These are phyloP conservation scores for Psephotus haematonotus DNA, from an alignment of 2,113 vertebrate genomes.

Conservation along the genomic window DNA sequence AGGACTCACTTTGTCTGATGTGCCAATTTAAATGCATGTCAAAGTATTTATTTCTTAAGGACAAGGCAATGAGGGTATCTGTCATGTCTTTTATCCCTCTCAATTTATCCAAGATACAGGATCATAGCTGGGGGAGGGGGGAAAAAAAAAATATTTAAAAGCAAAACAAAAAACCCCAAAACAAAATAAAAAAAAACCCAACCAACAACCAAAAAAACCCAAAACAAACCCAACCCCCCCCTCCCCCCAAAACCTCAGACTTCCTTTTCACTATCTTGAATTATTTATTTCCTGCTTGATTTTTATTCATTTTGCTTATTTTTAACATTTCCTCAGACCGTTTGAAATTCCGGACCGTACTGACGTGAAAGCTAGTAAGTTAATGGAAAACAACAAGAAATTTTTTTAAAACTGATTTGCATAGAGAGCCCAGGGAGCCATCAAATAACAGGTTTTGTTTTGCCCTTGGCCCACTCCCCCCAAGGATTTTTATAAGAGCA, in stretches of 20 bases:
- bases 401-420: not conserved
- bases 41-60: too few species aligned
- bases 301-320: not conserved
- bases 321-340: not conserved
- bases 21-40: not conserved
- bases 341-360: not conserved
- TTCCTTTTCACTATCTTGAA: not conserved
- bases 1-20: not conserved
- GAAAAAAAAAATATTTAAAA: not conserved
- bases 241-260: too few species aligned
- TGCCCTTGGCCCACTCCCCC: too few species aligned
- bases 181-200: not conserved
- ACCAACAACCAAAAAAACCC: too few species aligned
- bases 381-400: not conserved
- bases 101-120: not conserved
- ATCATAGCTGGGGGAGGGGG: not conserved
- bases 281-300: not conserved
- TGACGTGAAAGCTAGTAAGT: not conserved
- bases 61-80: fast-evolving
- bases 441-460: not conserved
- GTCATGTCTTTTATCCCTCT: not conserved
- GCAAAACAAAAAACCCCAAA: not conserved
- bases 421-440: not conserved
- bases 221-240: too few species aligned
- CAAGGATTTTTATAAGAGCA: not conserved